These are phyloP conservation scores for Fistularia tabacaria DNA, from an alignment of 2,797 vertebrate species.

Conservation along the genomic window DNA sequence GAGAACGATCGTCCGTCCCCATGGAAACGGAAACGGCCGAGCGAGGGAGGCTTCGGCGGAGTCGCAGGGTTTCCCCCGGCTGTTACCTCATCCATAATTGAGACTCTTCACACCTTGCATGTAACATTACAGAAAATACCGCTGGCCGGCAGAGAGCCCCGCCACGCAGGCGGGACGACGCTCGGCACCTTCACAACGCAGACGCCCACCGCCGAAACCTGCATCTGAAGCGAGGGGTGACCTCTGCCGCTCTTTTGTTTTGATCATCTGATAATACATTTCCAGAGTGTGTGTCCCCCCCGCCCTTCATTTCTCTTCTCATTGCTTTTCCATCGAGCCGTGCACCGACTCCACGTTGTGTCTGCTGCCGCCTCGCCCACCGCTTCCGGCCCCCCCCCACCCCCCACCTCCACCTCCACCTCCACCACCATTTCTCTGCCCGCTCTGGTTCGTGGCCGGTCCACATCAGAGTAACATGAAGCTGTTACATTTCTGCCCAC, in stretches of 20 bases:
- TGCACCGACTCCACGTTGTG: constrained; percentile 52
- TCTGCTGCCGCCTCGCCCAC: constrained; percentile 60
- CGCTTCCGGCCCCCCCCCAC: constrained; percentile 59
- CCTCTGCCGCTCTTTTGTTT: constrained; percentile 48
- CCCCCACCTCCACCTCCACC: constrained; percentile 21
- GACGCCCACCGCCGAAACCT: background rate
- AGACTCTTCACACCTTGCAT: too few species aligned
- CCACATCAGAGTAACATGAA: constrained; percentile 48
- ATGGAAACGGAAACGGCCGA: constrained; percentile 55
- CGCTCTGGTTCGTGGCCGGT: constrained; percentile 46
- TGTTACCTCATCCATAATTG: too few species aligned
- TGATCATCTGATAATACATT: constrained; percentile 23
- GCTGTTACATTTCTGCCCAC: constrained; percentile 35
- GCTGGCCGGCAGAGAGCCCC: too few species aligned
- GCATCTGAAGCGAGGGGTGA: too few species aligned
- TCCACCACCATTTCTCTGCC: constrained; percentile 38
- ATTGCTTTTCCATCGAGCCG: constrained; percentile 42
- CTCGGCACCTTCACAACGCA: too few species aligned
- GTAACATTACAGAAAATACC: too few species aligned
- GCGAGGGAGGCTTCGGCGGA: background rate
- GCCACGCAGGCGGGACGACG: too few species aligned
- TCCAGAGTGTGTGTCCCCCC: constrained; percentile 19
- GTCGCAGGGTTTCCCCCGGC: too few species aligned
- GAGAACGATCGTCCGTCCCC: constrained; percentile 39
- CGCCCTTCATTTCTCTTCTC: constrained; percentile 35